phyloP scores from a whole-genome alignment of 1,140 invertebrate genomes.

The Rhopalosiphum padi region DNA sequence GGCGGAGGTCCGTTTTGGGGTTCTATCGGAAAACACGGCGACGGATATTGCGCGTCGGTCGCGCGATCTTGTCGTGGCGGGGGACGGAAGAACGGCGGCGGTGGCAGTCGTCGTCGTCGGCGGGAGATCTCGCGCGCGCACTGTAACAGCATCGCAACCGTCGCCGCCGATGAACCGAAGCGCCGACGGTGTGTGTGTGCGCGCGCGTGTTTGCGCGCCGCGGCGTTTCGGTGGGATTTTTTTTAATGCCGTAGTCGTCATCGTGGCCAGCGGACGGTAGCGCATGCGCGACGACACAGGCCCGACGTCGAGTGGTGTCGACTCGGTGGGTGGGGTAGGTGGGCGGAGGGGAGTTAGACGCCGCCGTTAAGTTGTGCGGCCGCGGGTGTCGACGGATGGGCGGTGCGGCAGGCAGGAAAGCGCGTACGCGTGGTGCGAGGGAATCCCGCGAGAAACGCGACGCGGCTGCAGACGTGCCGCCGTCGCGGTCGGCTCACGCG shows the following conservation, averaged over 20 bases:
- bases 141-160: neutral
- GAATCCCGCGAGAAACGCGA: conserved; percentile 31
- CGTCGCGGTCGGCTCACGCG: neutral
- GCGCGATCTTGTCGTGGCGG: neutral
- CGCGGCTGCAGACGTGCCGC: conserved; percentile 3
- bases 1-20: neutral
- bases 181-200: neutral
- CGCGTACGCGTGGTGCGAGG: neutral
- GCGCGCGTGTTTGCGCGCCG: neutral
- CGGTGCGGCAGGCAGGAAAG: neutral
- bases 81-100: neutral
- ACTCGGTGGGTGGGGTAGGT: neutral
- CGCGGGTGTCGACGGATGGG: neutral
- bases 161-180: neutral
- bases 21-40: neutral
- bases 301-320: neutral
- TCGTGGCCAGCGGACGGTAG: neutral
- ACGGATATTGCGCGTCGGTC: neutral
- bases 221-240: conserved; percentile 22
- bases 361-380: neutral
- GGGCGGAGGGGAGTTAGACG: neutral
- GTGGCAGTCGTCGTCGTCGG: neutral
- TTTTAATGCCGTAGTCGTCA: conserved; percentile 9
- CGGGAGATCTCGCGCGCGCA: neutral
- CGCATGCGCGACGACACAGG: neutral